These are phyloP conservation scores for Cercopithecus mitis DNA, from an alignment of 2,797 vertebrate species.

Conservation along the genomic window DNA sequence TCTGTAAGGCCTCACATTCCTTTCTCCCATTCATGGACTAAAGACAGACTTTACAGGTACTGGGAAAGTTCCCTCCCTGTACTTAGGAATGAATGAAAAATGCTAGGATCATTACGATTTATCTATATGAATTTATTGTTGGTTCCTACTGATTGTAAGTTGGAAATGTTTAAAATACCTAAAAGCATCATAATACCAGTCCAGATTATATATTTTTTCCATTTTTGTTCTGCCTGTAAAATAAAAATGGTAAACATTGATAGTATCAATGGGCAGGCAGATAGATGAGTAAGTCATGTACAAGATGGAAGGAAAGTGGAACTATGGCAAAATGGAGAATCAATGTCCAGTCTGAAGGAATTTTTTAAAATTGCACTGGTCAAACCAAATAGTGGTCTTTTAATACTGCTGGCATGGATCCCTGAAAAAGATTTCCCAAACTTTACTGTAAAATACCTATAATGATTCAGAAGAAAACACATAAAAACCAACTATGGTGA, in stretches of 20 bases:
- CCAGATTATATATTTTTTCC: neutral
- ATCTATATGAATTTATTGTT: constrained; percentile 3
- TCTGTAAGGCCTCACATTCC: constrained; percentile 58
- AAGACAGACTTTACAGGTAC: constrained; percentile 14
- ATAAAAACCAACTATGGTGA: neutral
- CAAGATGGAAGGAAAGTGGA: neutral
- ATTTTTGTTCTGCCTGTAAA: neutral
- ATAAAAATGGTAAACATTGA: neutral
- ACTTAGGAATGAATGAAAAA: constrained; percentile 36
- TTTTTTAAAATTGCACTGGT: neutral
- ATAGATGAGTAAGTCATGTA: neutral
- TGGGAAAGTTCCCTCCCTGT: neutral
- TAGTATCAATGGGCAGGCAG: neutral
- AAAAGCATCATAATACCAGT: neutral
- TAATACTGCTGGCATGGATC: constrained; percentile 5
- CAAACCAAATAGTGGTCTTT: constrained; percentile 53
- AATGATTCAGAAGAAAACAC: neutral
- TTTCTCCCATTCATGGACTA: constrained; percentile 38
- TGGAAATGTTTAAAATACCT: constrained; percentile 6
- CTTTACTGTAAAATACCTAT: constrained; percentile 12
- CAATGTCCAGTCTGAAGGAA: neutral
- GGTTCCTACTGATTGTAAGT: neutral
- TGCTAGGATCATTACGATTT: neutral
- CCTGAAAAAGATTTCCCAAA: neutral
- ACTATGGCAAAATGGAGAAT: neutral